phyloP scores from a whole-genome alignment of 2,113 vertebrate species.

The Sinocyclocheilus grahami region DNA sequence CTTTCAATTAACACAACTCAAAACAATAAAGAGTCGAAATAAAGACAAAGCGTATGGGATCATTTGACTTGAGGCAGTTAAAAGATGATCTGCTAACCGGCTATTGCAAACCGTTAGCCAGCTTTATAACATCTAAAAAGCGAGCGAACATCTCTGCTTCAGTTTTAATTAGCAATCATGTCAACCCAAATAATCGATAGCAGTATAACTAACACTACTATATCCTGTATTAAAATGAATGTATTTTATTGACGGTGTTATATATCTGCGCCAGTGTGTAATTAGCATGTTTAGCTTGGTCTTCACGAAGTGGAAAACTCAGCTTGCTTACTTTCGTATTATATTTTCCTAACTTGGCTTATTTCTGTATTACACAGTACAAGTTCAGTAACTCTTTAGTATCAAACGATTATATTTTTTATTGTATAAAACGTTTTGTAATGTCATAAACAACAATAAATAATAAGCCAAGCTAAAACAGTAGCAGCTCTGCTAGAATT shows the following conservation, averaged over 20 bases:
- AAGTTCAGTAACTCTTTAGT: not conserved
- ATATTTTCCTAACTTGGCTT: not conserved
- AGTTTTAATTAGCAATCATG: not conserved
- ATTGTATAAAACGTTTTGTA: not conserved
- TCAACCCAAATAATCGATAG: not conserved
- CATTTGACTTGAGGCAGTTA: not conserved
- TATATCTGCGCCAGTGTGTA: slow-evolving; percentile 19
- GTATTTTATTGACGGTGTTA: not conserved
- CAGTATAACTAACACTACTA: too few relatives aligned
- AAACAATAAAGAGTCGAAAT: not conserved
- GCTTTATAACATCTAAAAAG: not conserved
- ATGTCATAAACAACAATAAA: slow-evolving; percentile 25
- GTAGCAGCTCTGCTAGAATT: slow-evolving; percentile 5
- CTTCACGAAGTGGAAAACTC: not conserved
- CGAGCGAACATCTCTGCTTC: not conserved
- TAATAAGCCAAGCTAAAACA: slow-evolving; percentile 7
- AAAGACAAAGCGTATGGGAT: not conserved
- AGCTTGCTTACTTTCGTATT: not conserved
- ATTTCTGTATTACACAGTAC: not conserved
- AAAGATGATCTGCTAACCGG: not conserved
- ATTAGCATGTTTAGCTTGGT: slow-evolving; percentile 34
- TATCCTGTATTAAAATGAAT: not conserved
- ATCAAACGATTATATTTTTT: not conserved
- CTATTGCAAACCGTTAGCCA: not conserved
- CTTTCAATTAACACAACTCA: not conserved